Evolutionary conservation across 2,797 vertebrate genomes (phyloP).

Genomic region (Sylvilagus floridanus): DNA sequence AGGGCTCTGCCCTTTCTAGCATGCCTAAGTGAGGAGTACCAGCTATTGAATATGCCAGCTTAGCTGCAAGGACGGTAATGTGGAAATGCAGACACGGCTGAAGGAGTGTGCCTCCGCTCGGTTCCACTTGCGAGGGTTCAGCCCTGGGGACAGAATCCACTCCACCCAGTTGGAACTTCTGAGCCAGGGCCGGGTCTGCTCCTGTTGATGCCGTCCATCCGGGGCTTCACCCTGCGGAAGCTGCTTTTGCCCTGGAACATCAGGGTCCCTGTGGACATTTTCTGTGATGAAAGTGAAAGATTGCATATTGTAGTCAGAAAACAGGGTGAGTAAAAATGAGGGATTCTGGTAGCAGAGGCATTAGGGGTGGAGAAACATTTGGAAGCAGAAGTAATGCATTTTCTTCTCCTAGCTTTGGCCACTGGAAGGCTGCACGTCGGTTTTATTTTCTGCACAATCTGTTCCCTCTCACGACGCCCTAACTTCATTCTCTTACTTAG

Average conservation of each 20-base stretch:
- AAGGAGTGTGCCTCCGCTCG: rapidly evolving
- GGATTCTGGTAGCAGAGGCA: neutral
- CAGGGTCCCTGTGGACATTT: neutral
- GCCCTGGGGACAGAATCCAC: neutral
- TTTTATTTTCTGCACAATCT: neutral
- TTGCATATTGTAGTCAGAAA: neutral
- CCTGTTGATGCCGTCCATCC: too few relatives aligned
- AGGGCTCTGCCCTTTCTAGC: neutral
- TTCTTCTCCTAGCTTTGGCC: neutral
- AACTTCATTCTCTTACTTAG: neutral
- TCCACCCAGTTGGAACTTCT: rapidly evolving
- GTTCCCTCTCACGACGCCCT: neutral
- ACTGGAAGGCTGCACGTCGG: neutral
- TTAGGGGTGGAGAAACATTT: neutral
- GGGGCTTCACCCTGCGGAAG: neutral
- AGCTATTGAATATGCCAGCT: neutral
- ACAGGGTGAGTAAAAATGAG: neutral
- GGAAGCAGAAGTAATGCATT: conserved; percentile 23
- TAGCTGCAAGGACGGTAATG: neutral
- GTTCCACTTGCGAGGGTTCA: neutral
- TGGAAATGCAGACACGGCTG: too few relatives aligned
- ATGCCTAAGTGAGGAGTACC: neutral
- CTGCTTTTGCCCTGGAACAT: neutral
- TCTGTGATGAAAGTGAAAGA: neutral
- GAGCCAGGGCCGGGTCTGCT: neutral